Evolutionary conservation across 2,888 invertebrate species (phyloP), one percentile per base, ranked within the genome.

Genomic region (Cremastinae sp.): DNA sequence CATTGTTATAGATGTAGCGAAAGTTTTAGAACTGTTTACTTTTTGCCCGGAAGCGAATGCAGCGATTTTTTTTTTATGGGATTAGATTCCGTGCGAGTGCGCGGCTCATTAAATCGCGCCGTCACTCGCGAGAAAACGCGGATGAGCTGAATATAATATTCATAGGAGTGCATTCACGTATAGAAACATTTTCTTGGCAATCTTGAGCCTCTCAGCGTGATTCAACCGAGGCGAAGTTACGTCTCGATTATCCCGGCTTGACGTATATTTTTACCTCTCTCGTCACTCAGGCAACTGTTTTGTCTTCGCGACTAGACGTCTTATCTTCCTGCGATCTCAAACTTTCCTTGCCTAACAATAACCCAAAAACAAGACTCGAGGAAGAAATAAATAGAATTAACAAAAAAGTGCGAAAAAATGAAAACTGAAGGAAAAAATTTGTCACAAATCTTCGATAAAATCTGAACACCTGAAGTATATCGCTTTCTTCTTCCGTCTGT

Each of bases 61-160:
- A n/a, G 5, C 28, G 5, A 28, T 28, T 28, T 28, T 28, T 28
- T 28, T 55, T n/a, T 14, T 47, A 69, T 2, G 8, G 10, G 22
- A 51, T 61, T 43, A 64, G 55, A 71, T 71, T 71, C 55, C 62
- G 71, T 62, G 71, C 47, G 62, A 62, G 62, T 62, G 62, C 62
- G 41, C 41, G 71, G 55, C 71, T 71, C 71, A 62, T 71, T 71
- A 71, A 59, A 71, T 47, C 20, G 47, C 12, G 55, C 53, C 22
- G 43, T 47, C 12, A 20, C 37, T 18, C 12, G 43, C 61, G 53
- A 70, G 45, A 70, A 47, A 51, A 28, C 45, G 37, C 43, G 35
- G 39, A 43, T 45, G 47, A 51, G n/a, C 16, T 22, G 16, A 47
- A 59, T 51, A 16, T 56, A 18, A 12, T 4, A 14, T 22, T 12